Conservation (phyloP, 2,113 vertebrate genomes). For the Nothobranchius furzeri region DNA sequence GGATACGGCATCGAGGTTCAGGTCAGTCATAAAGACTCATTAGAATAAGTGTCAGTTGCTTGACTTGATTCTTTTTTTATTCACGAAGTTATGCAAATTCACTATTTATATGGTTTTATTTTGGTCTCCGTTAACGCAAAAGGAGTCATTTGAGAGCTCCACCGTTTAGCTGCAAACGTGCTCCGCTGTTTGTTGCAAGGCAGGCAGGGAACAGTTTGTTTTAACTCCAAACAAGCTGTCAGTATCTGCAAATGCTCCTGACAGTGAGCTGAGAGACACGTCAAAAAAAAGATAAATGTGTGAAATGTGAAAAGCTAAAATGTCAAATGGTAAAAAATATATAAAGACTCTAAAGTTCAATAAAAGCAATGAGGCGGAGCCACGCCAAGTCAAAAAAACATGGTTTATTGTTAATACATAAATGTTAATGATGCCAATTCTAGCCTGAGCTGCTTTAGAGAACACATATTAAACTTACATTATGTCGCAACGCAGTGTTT, state of each 20-base stretch:
- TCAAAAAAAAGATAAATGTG: not conserved
- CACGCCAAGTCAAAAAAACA: not conserved
- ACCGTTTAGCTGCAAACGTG: not conserved
- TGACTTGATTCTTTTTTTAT: not conserved
- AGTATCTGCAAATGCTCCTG: not conserved
- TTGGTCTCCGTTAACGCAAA: not conserved
- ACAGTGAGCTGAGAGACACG: not conserved
- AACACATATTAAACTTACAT: slow-evolving; percentile 18
- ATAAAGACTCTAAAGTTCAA: not conserved
- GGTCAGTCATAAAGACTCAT: slow-evolving; percentile 78
- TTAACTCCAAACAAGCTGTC: not conserved
- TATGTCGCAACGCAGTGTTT: slow-evolving; percentile 4
- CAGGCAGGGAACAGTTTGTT: not conserved
- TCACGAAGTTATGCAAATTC: not conserved
- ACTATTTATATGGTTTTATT: not conserved
- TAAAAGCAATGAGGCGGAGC: not conserved
- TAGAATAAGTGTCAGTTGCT: not conserved
- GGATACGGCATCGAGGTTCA: slow-evolving; percentile 96
- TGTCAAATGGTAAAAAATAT: too few relatives aligned
- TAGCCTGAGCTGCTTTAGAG: not conserved
- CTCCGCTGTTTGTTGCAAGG: not conserved
- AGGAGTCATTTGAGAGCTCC: not conserved
- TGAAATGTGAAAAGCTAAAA: not conserved
- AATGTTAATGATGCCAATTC: slow-evolving; percentile 4
- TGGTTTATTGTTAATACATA: slow-evolving; percentile 4